A percentile compares a stretch with the other conserved stretches of the same genome.
phyloP scores from a whole-genome alignment of 2,888 invertebrate species.

The Coenonympha arcania region DNA sequence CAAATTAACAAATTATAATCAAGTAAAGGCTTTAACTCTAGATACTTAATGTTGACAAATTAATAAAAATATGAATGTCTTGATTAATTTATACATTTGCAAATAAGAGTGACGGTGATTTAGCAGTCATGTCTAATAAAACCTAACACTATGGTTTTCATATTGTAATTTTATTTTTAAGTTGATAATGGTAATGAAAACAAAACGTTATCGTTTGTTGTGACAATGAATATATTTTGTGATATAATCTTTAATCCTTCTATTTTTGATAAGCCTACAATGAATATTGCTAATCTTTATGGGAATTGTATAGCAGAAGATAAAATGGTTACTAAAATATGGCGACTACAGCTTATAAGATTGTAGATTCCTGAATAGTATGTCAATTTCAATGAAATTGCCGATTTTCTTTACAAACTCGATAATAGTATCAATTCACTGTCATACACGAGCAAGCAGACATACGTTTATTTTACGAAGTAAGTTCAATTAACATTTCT shows the following conservation, averaged over 20 bases:
- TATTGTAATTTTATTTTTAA: background rate
- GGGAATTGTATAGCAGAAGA: conserved; percentile 62
- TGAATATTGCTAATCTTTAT: conserved; percentile 56
- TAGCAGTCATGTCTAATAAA: no score
- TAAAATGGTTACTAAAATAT: conserved; percentile 31
- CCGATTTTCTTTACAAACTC: no score
- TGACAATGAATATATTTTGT: conserved; percentile 73
- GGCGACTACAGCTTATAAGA: conserved; percentile 38
- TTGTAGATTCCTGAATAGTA: conserved; percentile 36
- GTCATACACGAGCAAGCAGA: no score
- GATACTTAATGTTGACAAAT: no score
- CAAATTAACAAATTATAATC: no score
- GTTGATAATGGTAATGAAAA: conserved; percentile 55
- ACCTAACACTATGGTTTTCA: background rate
- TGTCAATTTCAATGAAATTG: conserved; percentile 29
- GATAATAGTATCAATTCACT: no score
- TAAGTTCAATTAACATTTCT: no score
- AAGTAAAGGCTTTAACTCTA: no score
- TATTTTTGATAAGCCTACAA: conserved; percentile 73
- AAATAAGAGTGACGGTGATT: no score
- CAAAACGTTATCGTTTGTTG: conserved; percentile 53
- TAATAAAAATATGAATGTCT: no score
- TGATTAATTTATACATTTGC: no score
- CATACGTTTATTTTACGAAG: no score
- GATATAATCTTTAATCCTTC: conserved; percentile 70